Conservation (phyloP, 1,140 invertebrate species). For the Microvelia longipes region DNA sequence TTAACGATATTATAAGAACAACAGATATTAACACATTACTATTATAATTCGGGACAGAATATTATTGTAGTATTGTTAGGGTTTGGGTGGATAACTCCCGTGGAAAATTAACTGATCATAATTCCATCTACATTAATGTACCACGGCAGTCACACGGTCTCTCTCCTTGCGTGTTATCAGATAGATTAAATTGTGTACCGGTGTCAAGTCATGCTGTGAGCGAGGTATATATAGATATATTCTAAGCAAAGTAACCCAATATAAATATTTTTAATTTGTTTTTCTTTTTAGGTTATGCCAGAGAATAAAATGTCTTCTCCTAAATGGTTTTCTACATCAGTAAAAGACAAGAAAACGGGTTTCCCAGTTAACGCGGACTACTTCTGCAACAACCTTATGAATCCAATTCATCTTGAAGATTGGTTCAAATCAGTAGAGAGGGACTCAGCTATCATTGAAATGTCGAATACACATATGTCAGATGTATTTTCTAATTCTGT, state of each 20-base stretch:
- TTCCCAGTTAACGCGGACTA: conserved; percentile 50
- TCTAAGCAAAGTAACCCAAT: not conserved
- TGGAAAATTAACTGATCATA: too few relatives aligned
- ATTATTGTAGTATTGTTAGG: too few relatives aligned
- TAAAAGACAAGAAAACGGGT: conserved; percentile 37
- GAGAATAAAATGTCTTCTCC: conserved; percentile 48
- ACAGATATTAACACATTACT: too few relatives aligned
- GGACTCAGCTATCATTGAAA: conserved; percentile 33
- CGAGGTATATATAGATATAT: not conserved
- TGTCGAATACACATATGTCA: conserved; percentile 64
- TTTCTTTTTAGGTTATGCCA: conserved; percentile 36
- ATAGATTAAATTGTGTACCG: too few relatives aligned
- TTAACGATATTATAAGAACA: too few relatives aligned
- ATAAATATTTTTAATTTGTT: not conserved
- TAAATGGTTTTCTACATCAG: conserved; percentile 77
- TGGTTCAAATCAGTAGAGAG: conserved; percentile 15
- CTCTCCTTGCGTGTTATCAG: too few relatives aligned
- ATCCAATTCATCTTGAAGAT: conserved; percentile 25
- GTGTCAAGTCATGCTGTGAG: too few relatives aligned
- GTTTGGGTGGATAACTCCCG: too few relatives aligned
- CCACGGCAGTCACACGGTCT: too few relatives aligned
- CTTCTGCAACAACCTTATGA: conserved; percentile 66
- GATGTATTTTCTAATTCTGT: not conserved
- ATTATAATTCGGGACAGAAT: too few relatives aligned
- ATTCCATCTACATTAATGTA: too few relatives aligned